Evolutionary conservation across 2,113 vertebrate genomes (phyloP).

Genomic region (Rallus limicola): DNA sequence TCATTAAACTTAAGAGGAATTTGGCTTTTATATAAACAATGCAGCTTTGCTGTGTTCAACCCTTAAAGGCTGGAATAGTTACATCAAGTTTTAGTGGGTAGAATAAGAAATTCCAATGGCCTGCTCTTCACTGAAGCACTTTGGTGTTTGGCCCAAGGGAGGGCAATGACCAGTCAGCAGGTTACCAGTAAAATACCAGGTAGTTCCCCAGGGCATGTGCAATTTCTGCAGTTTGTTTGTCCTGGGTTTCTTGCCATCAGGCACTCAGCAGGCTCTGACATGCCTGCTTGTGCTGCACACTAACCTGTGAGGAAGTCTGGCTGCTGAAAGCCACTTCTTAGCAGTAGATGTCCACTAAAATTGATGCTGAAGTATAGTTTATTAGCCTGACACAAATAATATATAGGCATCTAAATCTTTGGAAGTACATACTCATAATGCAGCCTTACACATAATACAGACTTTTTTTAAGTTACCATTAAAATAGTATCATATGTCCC

Average conservation of each 20-base stretch:
- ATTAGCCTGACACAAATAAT: neutral
- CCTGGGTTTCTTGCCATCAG: neutral
- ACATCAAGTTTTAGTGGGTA: neutral
- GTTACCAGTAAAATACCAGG: neutral
- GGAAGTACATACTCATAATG: neutral
- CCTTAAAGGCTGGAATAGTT: neutral
- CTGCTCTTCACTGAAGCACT: neutral
- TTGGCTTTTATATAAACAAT: neutral
- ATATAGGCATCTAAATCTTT: neutral
- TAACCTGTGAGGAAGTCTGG: neutral
- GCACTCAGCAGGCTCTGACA: neutral
- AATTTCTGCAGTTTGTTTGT: neutral
- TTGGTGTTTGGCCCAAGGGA: neutral
- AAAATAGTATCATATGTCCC: neutral
- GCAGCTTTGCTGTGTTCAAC: neutral
- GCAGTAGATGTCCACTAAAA: neutral
- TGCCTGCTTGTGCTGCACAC: fast-evolving
- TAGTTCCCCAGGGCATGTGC: neutral
- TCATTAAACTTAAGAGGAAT: neutral
- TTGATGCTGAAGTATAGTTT: neutral
- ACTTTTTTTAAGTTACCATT: conserved; percentile 4
- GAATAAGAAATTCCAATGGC: neutral
- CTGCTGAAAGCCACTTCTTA: neutral
- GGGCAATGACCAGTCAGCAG: neutral
- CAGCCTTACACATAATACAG: neutral